phyloP scores from a whole-genome alignment of 2,113 vertebrate species.

The Opisthocomus hoazin region DNA sequence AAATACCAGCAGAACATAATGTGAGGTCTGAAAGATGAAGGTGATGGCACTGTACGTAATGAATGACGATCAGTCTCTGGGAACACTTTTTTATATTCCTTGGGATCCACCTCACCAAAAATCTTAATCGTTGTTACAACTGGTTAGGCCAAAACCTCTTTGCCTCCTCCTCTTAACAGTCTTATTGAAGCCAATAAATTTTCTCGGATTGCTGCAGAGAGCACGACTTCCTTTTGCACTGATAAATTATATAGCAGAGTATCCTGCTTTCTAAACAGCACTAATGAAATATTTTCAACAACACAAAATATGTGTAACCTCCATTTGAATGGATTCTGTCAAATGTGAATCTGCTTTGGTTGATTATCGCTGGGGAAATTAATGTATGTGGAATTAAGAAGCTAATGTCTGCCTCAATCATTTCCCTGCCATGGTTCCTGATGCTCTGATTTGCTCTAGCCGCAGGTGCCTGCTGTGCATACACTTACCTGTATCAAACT shows the following conservation, averaged over 20 bases:
- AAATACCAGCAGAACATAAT: background rate
- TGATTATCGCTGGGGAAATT: slow-evolving; percentile 18
- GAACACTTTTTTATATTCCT: background rate
- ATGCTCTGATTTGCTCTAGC: background rate
- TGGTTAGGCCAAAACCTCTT: background rate
- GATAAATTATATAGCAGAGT: background rate
- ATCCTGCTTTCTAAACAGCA: background rate
- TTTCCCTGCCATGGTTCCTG: background rate
- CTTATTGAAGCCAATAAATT: background rate
- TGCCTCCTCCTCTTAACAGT: background rate
- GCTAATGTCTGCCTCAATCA: background rate
- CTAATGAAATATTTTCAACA: background rate
- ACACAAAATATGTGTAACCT: background rate
- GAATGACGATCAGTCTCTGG: background rate
- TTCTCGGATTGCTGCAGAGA: background rate
- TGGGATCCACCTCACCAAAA: background rate
- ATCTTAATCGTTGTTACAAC: background rate
- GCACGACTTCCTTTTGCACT: background rate
- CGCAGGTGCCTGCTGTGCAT: background rate
- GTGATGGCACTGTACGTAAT: rapidly evolving
- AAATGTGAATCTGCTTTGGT: background rate
- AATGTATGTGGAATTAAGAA: background rate
- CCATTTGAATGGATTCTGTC: background rate
- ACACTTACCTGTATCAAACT: background rate
- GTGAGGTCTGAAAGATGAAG: background rate